Base-by-base conservation (phyloP, 2,113 vertebrate species). In the Canis aureus region DNA sequence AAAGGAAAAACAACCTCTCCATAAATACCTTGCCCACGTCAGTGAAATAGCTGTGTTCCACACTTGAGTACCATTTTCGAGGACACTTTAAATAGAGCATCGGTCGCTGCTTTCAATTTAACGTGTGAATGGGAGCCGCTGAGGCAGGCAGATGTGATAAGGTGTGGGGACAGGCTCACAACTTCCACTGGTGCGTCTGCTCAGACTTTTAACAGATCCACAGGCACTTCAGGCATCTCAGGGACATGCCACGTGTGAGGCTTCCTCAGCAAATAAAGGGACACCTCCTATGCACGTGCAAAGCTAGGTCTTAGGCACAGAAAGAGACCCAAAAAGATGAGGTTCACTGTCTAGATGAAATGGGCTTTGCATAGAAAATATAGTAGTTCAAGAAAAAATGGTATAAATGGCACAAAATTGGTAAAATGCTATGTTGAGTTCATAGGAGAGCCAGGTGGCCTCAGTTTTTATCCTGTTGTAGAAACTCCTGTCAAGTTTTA, bases 1-100 rank as follows among this genome's bases (percentile, higher is more conserved):
- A 89, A 74, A 93, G n/a, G 59, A 76, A 97, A 97, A 90, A 94
- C 96, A 38, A 89, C 43, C 83, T 38, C 92, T 95, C 95, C 55
- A 12, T 81, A 97, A 98, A 96, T 94, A 43, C 97, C 94, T 91
- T 32, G n/a, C 95, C 98, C 97, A 86, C 60, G 7, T 98, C 98
- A 98, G 97, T 94, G 97, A 98, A 98, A 98, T 43, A 59, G 95
- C 97, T 95, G 96, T 97, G 38, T 97, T 94, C 49, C 51, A 97
- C 93, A 81, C 94, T 87, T 27, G 0, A 95, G 95, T 43, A 96
- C 94, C 91, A 3, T 74, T 57, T 6, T 7, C 1, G 35, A 97
- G 97, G 81, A 13, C 27, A 57, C 96, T 99, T 98, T 97, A 98
- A 98, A 98, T 98, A 98, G 97, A 89, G 90, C 96, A 76, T 91